Base-by-base conservation (phyloP, 2,888 invertebrate species). In the Bembecia ichneumoniformis region DNA sequence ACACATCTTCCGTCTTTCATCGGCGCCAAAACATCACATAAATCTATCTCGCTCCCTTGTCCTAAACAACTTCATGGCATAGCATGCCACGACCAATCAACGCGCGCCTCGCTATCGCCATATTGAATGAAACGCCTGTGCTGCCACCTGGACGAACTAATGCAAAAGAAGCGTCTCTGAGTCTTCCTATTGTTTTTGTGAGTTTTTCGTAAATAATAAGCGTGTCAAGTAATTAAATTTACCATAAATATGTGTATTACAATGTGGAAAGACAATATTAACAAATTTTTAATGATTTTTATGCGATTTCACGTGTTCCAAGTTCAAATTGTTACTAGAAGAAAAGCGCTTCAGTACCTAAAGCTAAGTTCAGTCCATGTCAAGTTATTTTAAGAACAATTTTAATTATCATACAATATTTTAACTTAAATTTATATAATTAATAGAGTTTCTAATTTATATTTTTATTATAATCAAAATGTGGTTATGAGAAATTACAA, bases 1-100 rank as follows among this genome's bases (percentile, higher is more conserved):
- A 82, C 77, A 77, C 77, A 79, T 83, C 74, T 74, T 81, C 77
- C 73, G 74, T 87, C 87, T 79, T 81, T 82, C 81, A 80, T 80
- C 75, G 71, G 76, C 80, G 74, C 79, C 74, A 76, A 77, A 77
- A 76, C 74, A 78, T 74, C 78, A 74, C 77, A 86, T 87, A 84
- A 83, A 80, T 81, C 80, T 69, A 62, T 71, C 83, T 76, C 84
- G 73, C 81, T 86, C 83, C 59, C 74, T 68, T 79, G 68, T 58
- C 58, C 64, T 62, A 70, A 61, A 75, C 69, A 86, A 86, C 84
- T 84, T 83, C 83, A 80, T 59, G 57, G 54, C 73, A 64, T 59
- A 74, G 68, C 68, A 63, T 56, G 59, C 59, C 55, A 49, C 60
- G 64, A 55, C 87, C 83, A 83, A 84, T 84, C 62, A 68, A 55